These are phyloP conservation scores for Rhinopomastus cyanomelas DNA, from an alignment of 2,113 vertebrate species.

Conservation along the genomic window DNA sequence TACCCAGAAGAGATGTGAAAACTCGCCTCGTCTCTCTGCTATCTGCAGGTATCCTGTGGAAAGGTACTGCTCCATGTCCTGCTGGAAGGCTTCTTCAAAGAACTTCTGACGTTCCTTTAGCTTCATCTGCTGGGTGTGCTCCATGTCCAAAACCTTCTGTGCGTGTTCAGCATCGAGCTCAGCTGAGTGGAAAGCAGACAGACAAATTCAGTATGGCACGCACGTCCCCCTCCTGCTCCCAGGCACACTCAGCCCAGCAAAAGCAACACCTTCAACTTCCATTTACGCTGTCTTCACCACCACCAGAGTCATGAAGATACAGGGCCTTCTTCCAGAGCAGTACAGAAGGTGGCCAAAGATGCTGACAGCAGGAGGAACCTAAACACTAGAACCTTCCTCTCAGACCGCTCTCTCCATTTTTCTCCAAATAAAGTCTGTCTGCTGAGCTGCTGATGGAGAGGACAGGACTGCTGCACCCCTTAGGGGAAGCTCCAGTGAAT, in stretches of 20 bases:
- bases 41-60: constrained; percentile 95
- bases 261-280: too few relatives aligned
- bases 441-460: neutral
- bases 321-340: too few relatives aligned
- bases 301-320: too few relatives aligned
- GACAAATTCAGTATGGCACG: neutral
- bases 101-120: constrained; percentile 95
- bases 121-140: constrained; percentile 87
- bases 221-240: neutral
- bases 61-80: constrained; percentile 98
- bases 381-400: neutral
- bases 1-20: neutral
- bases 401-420: neutral
- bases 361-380: neutral
- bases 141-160: constrained; percentile 86
- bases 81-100: constrained; percentile 97
- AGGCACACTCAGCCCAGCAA: too few relatives aligned
- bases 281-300: too few relatives aligned
- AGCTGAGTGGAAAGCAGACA: constrained; percentile 73
- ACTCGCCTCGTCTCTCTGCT: constrained; percentile 90
- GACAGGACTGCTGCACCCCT: accelerated
- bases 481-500: neutral
- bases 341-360: too few relatives aligned
- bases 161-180: constrained; percentile 88
- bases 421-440: too few relatives aligned